Evolutionary conservation across 2,888 invertebrate species (phyloP).

Genomic region (Drosophila merina): DNA sequence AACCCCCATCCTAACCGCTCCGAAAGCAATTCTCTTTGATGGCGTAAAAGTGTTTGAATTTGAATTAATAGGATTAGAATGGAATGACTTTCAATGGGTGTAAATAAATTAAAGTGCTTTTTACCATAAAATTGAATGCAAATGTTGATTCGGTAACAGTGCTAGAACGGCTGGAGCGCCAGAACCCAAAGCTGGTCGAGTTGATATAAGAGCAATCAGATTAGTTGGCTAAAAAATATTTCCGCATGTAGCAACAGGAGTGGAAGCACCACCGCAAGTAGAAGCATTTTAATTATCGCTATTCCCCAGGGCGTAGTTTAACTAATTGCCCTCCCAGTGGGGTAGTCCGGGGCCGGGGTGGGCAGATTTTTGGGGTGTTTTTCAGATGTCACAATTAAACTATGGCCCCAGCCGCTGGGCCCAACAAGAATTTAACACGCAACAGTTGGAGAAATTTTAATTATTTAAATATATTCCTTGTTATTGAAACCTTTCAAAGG

Average conservation of each 20-base stretch:
- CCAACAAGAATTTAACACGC: slow-evolving; percentile 40
- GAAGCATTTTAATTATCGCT: slow-evolving; percentile 77
- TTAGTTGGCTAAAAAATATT: slow-evolving; percentile 75
- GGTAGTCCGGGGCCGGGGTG: background rate
- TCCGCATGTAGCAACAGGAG: slow-evolving; percentile 61
- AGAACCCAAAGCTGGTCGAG: slow-evolving; percentile 38
- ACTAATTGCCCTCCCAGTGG: slow-evolving; percentile 68
- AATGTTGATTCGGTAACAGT: slow-evolving; percentile 64
- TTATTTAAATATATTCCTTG: too few relatives aligned
- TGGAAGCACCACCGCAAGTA: slow-evolving; percentile 12
- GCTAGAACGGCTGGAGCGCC: slow-evolving; percentile 22
- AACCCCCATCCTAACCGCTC: background rate
- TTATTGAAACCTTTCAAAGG: too few relatives aligned
- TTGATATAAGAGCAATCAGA: slow-evolving; percentile 77
- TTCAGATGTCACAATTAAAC: slow-evolving; percentile 76
- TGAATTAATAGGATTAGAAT: slow-evolving; percentile 75
- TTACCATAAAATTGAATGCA: slow-evolving; percentile 77
- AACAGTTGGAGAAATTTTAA: slow-evolving; percentile 9
- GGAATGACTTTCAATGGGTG: slow-evolving; percentile 60
- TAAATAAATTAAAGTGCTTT: slow-evolving; percentile 78
- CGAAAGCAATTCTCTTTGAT: slow-evolving; percentile 51
- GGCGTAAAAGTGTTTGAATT: slow-evolving; percentile 54
- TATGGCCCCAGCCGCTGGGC: slow-evolving; percentile 58
- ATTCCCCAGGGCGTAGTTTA: slow-evolving; percentile 71
- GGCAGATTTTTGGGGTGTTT: slow-evolving; percentile 7